Percentiles rank a stretch among this genome's conserved stretches.
Conservation (phyloP, 1,140 invertebrate genomes). For the Eupristina koningsbergeri region DNA sequence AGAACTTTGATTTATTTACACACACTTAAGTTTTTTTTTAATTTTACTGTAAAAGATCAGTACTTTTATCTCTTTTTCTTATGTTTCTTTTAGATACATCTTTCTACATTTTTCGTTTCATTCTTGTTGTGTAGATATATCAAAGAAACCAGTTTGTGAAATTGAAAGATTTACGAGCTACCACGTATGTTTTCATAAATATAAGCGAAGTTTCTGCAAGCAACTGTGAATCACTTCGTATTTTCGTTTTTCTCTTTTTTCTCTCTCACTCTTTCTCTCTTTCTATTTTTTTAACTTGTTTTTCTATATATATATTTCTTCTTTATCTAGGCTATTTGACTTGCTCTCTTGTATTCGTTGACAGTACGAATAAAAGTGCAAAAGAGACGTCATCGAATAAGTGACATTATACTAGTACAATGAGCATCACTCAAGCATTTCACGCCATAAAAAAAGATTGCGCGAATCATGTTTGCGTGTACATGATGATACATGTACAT, state of each 20-base stretch:
- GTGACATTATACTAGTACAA: constrained; percentile 33
- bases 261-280: constrained; percentile 47
- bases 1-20: no score
- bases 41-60: no score
- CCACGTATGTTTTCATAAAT: background rate
- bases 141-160: no score
- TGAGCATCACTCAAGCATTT: constrained; percentile 52
- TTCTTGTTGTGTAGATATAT: no score
- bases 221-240: background rate
- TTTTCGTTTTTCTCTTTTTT: background rate
- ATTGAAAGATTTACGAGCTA: no score
- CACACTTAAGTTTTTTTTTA: no score
- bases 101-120: no score
- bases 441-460: constrained; percentile 41
- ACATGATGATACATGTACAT: no score
- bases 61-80: no score
- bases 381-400: background rate
- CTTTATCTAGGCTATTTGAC: background rate
- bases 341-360: background rate
- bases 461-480: background rate
- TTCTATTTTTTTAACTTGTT: no score
- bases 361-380: background rate
- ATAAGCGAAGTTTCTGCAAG: background rate
- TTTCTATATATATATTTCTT: background rate
- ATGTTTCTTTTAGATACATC: no score